These are phyloP conservation scores for Paratrypauchen microcephalus DNA, from an alignment of 2,797 vertebrate species.

Conservation along the genomic window DNA sequence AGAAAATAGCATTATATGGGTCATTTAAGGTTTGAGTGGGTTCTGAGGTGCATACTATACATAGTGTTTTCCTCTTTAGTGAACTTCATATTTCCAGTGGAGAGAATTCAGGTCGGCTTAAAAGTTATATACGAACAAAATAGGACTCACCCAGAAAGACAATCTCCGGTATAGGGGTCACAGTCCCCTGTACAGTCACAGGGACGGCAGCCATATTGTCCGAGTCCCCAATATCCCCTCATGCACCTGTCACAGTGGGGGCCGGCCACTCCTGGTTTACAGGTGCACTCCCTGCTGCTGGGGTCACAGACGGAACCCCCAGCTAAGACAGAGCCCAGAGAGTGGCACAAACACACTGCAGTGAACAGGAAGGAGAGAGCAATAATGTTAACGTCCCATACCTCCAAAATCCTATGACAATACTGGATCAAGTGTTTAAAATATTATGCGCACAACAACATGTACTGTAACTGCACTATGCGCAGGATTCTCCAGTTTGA, in stretches of 20 bases:
- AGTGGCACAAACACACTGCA: conserved; percentile 87
- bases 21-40: background rate
- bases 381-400: conserved; percentile 33
- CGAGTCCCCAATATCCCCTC: conserved; percentile 89
- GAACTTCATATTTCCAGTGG: too few relatives aligned
- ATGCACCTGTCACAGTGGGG: conserved; percentile 85
- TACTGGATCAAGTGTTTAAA: background rate
- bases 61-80: background rate
- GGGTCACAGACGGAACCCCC: conserved; percentile 78
- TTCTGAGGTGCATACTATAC: background rate
- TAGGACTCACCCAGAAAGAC: conserved; percentile 80
- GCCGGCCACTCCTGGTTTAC: conserved; percentile 88
- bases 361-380: conserved; percentile 35
- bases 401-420: background rate
- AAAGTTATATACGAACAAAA: too few relatives aligned
- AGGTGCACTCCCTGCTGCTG: conserved; percentile 85
- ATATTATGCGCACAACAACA: conserved; percentile 11
- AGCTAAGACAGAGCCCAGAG: conserved; percentile 78
- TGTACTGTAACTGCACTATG: conserved; percentile 1
- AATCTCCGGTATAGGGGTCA: conserved; percentile 86
- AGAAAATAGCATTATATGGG: too few relatives aligned
- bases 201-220: conserved; percentile 85
- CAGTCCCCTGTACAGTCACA: conserved; percentile 87
- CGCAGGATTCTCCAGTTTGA: conserved; percentile 5
- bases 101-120: too few relatives aligned